Evolutionary conservation across 2,888 invertebrate species (phyloP).

Genomic region (Acanthacorydalis orientalis): DNA sequence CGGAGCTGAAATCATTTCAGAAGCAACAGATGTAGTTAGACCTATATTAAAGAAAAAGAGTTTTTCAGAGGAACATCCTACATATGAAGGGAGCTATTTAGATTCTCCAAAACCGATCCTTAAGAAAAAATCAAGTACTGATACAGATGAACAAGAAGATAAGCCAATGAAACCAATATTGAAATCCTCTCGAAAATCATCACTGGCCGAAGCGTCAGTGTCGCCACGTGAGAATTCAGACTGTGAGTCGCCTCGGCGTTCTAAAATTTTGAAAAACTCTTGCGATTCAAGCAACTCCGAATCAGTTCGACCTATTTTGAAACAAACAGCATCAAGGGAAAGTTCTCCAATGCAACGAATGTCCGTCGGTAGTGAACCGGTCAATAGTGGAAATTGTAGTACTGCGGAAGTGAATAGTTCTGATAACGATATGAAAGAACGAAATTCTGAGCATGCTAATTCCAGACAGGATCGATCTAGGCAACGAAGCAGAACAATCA

Average conservation of each 20-base stretch:
- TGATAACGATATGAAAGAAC: constrained; percentile 1
- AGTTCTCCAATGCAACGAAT: constrained; percentile 46
- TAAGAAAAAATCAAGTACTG: constrained; percentile 70
- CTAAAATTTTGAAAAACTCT: constrained; percentile 11
- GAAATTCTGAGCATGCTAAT: neutral
- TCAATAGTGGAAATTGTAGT: constrained; percentile 30
- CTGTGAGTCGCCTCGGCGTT: neutral
- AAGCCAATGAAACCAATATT: constrained; percentile 59
- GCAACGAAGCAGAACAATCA: neutral
- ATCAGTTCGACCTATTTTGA: constrained; percentile 45
- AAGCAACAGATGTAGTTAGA: constrained; percentile 39
- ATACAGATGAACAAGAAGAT: constrained; percentile 58
- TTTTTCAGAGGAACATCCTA: constrained; percentile 45
- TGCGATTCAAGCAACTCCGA: constrained; percentile 10
- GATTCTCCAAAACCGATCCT: constrained; percentile 57
- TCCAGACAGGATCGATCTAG: neutral
- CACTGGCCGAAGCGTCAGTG: neutral
- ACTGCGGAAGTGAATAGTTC: constrained; percentile 22
- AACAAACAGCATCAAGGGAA: constrained; percentile 39
- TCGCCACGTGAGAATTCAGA: neutral
- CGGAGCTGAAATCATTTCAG: constrained; percentile 35
- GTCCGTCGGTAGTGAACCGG: constrained; percentile 39
- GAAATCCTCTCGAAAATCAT: constrained; percentile 45
- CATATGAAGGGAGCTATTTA: constrained; percentile 30
- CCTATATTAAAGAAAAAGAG: constrained; percentile 76